Base-by-base conservation (phyloP, 2,888 invertebrate genomes). In the Calliphora vomitoria region DNA sequence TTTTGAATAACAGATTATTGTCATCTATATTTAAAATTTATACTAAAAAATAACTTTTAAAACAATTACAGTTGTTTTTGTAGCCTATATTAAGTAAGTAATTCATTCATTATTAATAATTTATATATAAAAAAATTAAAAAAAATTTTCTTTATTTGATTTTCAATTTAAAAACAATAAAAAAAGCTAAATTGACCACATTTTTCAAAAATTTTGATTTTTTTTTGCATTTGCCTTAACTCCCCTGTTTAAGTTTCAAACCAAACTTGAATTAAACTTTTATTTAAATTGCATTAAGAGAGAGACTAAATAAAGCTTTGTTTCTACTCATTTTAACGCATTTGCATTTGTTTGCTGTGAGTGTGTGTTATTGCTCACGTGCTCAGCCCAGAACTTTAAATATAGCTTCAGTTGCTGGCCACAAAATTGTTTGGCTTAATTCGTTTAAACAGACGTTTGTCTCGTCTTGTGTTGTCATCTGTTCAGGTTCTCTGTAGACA, bases 321-420 rank as follows among this genome's bases (percentile, higher is more conserved):
- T 81, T 41, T 53, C 50, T 38, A 41, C 41, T 75, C 11, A 13
- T 10, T 66, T 25, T 8, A 18, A 47, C 38, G n/a, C 11, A 25
- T 58, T 25, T 25, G 3, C 5, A 11, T 58, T 20, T 58, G 5
- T 47, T 18, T 25, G 4, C 8, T 15, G 18, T 44, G 72, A 25
- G n/a, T 53, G 72, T 72, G 76, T 78, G 81, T 31, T 64, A 81
- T 31, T 81, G 53, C 72, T 87, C 87, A 84, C 87, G 87, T 87
- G 87, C 87, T 75, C 62, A 72, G 69, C 15, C 8, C 11, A 53
- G n/a, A 58, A 72, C 53, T 38, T 71, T 82, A n/a, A 44, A n/a
- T 25, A 47, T 3, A 53, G 13, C 3, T n/a, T 41, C 5, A 68
- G 25, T 1, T 58, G 44, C 44, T 60, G 10, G 31, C 20, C 35